Conservation (phyloP, 2,888 invertebrate species). For the Plagodis dolabraria region DNA sequence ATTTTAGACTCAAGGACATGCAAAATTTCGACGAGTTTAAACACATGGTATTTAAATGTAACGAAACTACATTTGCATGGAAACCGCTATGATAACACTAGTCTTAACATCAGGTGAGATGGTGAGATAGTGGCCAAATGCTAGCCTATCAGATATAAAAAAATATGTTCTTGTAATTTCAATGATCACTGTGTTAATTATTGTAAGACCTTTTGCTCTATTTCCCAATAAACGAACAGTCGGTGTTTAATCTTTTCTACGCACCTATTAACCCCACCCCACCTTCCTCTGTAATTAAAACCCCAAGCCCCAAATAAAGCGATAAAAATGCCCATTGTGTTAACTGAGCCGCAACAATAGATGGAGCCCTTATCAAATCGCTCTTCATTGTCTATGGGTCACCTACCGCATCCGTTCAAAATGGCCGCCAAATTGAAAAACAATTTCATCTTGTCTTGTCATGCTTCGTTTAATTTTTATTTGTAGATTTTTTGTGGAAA, state of each 20-base stretch:
- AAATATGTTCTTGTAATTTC: too few relatives aligned
- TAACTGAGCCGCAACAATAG: constrained; percentile 64
- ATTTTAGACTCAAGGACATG: too few relatives aligned
- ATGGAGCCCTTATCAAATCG: constrained; percentile 65
- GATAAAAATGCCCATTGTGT: constrained; percentile 60
- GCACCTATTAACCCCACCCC: not conserved
- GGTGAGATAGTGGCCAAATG: too few relatives aligned
- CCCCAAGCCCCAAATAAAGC: constrained; percentile 39
- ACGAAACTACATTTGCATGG: too few relatives aligned
- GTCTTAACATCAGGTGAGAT: too few relatives aligned
- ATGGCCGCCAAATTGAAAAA: constrained; percentile 17
- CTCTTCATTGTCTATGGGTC: constrained; percentile 62
- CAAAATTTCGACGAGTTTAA: too few relatives aligned
- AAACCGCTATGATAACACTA: too few relatives aligned
- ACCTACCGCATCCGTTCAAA: constrained; percentile 58
- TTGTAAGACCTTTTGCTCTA: too few relatives aligned
- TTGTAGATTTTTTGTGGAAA: not conserved
- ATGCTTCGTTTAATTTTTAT: constrained; percentile 3
- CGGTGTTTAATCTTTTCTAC: not conserved
- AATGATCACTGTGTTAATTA: too few relatives aligned
- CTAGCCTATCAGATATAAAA: too few relatives aligned
- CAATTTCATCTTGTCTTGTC: constrained; percentile 2
- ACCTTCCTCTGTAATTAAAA: constrained; percentile 19
- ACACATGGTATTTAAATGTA: too few relatives aligned
- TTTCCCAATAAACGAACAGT: too few relatives aligned